Evolutionary conservation across 2,797 vertebrate genomes (phyloP).

Genomic region (Dermochelys coriacea): DNA sequence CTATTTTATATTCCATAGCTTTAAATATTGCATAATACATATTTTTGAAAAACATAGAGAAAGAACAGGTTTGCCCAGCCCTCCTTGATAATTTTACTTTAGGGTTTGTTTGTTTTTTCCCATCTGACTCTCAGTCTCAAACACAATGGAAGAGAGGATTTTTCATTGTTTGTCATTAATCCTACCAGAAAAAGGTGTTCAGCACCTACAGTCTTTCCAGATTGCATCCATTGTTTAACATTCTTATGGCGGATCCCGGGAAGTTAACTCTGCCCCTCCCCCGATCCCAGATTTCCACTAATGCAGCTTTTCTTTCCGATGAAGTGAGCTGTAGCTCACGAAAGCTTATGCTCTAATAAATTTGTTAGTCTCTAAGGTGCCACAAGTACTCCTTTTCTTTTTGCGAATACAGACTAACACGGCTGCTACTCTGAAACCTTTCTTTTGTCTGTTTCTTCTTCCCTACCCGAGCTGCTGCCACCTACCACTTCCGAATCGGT

Average conservation of each 20-base stretch:
- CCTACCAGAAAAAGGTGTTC: neutral
- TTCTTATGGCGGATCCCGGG: neutral
- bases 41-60: neutral
- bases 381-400: too few relatives aligned
- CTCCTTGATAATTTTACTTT: neutral
- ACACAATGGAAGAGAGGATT: neutral
- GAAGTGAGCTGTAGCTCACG: too few relatives aligned
- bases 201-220: neutral
- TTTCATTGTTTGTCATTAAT: neutral
- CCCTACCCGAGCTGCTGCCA: neutral
- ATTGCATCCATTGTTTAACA: neutral
- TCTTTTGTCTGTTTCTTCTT: neutral
- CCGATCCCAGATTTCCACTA: neutral
- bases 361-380: too few relatives aligned
- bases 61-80: neutral
- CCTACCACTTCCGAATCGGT: neutral
- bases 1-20: neutral
- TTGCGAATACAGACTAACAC: too few relatives aligned
- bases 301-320: neutral
- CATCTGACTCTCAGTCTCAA: neutral
- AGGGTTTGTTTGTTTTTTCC: neutral
- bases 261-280: neutral
- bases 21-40: neutral
- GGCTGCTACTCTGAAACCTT: too few relatives aligned
- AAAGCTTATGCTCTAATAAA: too few relatives aligned